Conservation (phyloP, 2,888 invertebrate species). For the Geotrupes spiniger region DNA sequence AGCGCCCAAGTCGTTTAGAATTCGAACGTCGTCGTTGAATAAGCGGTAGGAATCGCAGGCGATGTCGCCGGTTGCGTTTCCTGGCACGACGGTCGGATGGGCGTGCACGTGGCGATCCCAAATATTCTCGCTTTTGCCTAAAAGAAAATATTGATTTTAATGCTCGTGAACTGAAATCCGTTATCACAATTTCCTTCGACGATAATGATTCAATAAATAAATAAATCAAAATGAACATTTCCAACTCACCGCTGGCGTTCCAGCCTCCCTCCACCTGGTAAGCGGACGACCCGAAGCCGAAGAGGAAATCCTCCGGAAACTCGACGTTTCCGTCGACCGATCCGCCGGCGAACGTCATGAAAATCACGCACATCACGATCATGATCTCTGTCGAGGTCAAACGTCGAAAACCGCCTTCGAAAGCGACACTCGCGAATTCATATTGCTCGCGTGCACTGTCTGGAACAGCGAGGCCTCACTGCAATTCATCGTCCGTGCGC, state of each 20-base stretch:
- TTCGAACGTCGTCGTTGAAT: conserved; percentile 32
- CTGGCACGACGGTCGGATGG: conserved; percentile 38
- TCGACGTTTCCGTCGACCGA: background rate
- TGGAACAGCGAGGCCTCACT: background rate
- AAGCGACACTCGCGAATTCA: conserved; percentile 1
- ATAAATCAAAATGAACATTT: background rate
- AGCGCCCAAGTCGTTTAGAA: conserved; percentile 34
- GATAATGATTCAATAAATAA: too few relatives aligned
- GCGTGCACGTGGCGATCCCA: conserved; percentile 52
- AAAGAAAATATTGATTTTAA: background rate
- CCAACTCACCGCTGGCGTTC: background rate
- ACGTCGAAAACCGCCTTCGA: background rate
- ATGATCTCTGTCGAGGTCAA: background rate
- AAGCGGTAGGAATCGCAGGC: conserved; percentile 39
- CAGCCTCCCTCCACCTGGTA: conserved; percentile 8
- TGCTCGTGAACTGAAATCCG: too few relatives aligned
- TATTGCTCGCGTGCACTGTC: conserved; percentile 1
- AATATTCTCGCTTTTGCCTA: conserved; percentile 55
- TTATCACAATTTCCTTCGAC: too few relatives aligned
- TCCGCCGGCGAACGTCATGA: background rate
- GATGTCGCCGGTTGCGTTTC: conserved; percentile 34
- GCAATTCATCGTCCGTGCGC: background rate
- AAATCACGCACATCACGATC: background rate
- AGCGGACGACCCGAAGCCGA: background rate
- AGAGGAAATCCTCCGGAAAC: conserved; percentile 5